Evolutionary conservation across 2,888 invertebrate genomes (phyloP).

Genomic region (Thecocarcelia acutangulata): DNA sequence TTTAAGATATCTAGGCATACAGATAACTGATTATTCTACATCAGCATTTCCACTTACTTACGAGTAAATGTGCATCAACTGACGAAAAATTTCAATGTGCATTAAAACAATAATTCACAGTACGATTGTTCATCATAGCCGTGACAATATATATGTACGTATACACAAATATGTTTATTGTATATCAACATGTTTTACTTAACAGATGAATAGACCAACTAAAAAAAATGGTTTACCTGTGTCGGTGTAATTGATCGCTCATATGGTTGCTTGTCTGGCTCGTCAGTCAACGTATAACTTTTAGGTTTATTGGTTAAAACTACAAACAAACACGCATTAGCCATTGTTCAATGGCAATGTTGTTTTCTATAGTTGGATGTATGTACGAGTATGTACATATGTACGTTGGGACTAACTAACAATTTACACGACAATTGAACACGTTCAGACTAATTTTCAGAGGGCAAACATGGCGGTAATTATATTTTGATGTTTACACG

Average conservation of each 20-base stretch:
- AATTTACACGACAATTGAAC: conserved; percentile 61
- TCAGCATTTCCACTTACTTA: too few relatives aligned
- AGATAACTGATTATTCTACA: too few relatives aligned
- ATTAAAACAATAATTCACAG: too few relatives aligned
- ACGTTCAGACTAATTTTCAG: conserved; percentile 59
- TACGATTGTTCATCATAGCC: too few relatives aligned
- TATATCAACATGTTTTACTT: background rate
- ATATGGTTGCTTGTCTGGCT: conserved; percentile 34
- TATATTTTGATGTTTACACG: conserved; percentile 72
- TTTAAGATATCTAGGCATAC: too few relatives aligned
- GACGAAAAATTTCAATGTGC: too few relatives aligned
- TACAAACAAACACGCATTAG: conserved; percentile 62
- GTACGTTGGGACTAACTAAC: conserved; percentile 45
- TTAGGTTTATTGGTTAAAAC: conserved; percentile 49
- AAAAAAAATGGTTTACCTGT: background rate
- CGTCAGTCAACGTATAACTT: conserved; percentile 48
- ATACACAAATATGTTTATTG: background rate
- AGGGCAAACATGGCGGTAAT: conserved; percentile 69
- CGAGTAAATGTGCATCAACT: too few relatives aligned
- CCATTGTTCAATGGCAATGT: conserved; percentile 35
- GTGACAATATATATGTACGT: background rate
- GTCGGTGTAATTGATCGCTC: conserved; percentile 36
- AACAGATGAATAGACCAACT: conserved; percentile 26
- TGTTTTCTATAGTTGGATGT: background rate
- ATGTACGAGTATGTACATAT: too few relatives aligned